Base-by-base conservation (phyloP, 1,140 invertebrate species). In the Meloidogyne hapla region DNA sequence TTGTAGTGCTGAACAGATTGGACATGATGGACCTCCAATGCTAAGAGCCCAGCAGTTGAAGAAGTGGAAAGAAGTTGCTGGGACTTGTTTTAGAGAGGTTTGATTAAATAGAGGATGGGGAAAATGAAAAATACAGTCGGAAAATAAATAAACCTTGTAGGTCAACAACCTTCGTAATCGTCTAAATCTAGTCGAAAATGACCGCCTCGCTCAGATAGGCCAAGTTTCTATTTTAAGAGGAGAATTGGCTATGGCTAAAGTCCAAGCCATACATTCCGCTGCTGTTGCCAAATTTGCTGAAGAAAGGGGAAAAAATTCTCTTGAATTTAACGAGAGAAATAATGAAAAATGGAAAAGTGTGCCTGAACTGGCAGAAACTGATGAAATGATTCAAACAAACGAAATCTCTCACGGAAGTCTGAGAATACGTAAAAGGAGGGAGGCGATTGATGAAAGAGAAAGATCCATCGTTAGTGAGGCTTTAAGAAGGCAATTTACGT, bases 11-110 rank as follows among this genome's bases (percentile, higher is more conserved):
- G 69, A 79, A 75, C 63, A 68, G 13, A 38, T 79, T 33, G 56
- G 48, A n/a, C 23, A 62, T 38, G n/a, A n/a, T 18, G 74, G 63
- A 5, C 18, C 77, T 21, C 76, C 65, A 25, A 25, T 62, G 25
- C 64, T 65, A 28, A 18, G 23, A 3, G 56, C 18, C 2, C 56
- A 64, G 26, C 81, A 83, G 13, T 74, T 83, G 66, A 45, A 33
- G 28, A 81, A 83, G 73, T 86, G 84, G 84, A 87, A 87, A 65
- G 75, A 72, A 79, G 48, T 82, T 61, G 79, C 83, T 40, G 84
- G 82, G 25, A 78, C 79, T 9, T 80, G 84, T 21, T 86, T 86
- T 77, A 63, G 85, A 21, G 85, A 86, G 48, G 71, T 73, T 25
- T 63, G n/a, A 42, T 18, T 23, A 71, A 23, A 69, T 23, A 48